These are phyloP conservation scores for Scolanthus callimorphus DNA, from an alignment of 92 coral and sea anemone species.

Conservation along the genomic window DNA sequence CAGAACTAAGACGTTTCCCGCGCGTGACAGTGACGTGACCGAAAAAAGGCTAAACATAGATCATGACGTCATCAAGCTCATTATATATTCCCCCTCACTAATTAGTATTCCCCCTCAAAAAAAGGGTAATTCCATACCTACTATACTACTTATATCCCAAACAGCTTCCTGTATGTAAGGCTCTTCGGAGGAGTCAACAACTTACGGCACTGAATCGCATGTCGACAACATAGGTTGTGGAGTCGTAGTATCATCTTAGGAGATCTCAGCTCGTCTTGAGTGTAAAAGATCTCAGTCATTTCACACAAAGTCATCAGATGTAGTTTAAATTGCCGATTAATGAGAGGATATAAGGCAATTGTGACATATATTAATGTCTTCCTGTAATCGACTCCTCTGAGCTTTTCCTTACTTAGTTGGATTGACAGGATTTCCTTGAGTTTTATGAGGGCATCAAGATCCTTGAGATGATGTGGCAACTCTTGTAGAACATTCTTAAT, in stretches of 20 bases:
- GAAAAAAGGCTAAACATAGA: no score
- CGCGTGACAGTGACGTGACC: no score
- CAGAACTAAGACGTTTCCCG: no score
- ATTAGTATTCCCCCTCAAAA: no score
- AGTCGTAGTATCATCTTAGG: conserved; percentile 27
- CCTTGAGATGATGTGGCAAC: conserved; percentile 35
- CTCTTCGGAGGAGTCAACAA: conserved; percentile 32
- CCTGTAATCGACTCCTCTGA: no score
- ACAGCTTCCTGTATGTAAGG: conserved; percentile 39
- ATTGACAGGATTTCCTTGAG: conserved; percentile 33
- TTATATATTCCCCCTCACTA: no score
- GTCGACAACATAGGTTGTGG: conserved; percentile 29
- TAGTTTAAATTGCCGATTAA: conserved; percentile 6
- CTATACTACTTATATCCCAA: no score
- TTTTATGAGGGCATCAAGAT: conserved; percentile 20
- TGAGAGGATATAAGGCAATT: conserved; percentile 12
- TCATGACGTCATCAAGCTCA: no score
- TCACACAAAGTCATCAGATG: conserved; percentile 26
- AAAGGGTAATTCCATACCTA: no score
- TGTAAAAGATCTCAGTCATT: no score
- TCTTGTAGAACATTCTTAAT: conserved; percentile 12
- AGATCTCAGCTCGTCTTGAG: conserved; percentile 21
- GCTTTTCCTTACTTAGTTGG: no score
- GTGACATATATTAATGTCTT: conserved; percentile 26
- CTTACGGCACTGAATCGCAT: conserved; percentile 22